Evolutionary conservation across 2,888 invertebrate genomes (phyloP).

Genomic region (Rotaria sp.): DNA sequence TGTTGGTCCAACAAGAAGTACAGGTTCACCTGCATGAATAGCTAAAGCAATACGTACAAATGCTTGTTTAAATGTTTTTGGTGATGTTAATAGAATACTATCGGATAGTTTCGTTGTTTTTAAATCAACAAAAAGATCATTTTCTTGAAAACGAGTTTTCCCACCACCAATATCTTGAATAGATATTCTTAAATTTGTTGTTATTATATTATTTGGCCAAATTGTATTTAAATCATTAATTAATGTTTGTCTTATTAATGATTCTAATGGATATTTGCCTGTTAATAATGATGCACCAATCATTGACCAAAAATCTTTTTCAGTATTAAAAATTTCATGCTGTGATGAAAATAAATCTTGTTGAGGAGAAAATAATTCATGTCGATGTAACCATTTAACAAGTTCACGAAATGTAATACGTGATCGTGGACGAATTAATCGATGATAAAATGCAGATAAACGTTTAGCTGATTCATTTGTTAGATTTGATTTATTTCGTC

Average conservation of each 20-base stretch:
- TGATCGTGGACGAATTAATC: background rate
- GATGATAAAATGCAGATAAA: background rate
- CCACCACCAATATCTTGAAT: background rate
- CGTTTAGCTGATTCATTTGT: too few relatives aligned
- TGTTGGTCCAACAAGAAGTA: background rate
- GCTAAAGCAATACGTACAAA: background rate
- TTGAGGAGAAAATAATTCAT: background rate
- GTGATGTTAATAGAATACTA: background rate
- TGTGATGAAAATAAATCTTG: too few relatives aligned
- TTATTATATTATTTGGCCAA: background rate
- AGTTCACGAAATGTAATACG: slow-evolving; percentile 3
- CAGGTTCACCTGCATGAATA: background rate
- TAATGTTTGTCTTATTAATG: background rate
- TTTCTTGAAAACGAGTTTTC: background rate
- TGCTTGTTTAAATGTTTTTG: background rate
- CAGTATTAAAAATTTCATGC: too few relatives aligned
- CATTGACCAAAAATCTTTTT: background rate
- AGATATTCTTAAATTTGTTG: background rate
- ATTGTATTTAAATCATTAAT: background rate
- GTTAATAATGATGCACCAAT: background rate
- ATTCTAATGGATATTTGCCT: background rate
- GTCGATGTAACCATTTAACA: background rate
- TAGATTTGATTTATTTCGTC: too few relatives aligned
- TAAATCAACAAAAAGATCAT: background rate
- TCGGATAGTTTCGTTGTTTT: too few relatives aligned